Conservation (phyloP, 2,797 vertebrate genomes). For the Eulemur albifrons region DNA sequence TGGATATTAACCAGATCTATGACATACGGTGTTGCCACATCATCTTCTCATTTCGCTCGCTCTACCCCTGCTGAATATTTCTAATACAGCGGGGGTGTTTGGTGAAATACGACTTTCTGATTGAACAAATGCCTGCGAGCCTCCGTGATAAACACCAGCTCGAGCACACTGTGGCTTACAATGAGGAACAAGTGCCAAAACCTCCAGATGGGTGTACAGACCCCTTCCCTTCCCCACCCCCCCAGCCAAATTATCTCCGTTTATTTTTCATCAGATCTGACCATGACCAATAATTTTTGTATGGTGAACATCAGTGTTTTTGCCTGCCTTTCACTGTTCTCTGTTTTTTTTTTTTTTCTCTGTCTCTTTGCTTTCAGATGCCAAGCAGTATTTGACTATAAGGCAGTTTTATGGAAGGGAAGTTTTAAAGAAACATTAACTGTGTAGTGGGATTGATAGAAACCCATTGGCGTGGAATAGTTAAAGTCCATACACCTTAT, state of each 20-base stretch:
- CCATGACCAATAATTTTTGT: slow-evolving; percentile 19
- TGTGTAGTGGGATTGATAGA: neutral
- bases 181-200: neutral
- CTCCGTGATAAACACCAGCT: neutral
- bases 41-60: neutral
- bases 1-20: slow-evolving; percentile 65
- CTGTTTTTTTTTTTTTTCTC: neutral
- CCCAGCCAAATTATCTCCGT: neutral
- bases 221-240: accelerated
- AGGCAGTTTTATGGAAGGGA: slow-evolving; percentile 31
- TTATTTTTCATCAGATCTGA: slow-evolving; percentile 55
- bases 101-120: slow-evolving; percentile 70
- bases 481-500: slow-evolving; percentile 45
- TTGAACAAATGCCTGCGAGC: neutral
- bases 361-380: neutral
- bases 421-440: slow-evolving; percentile 48
- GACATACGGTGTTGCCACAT: slow-evolving; percentile 14
- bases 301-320: neutral
- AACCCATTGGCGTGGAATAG: slow-evolving; percentile 15
- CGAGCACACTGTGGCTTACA: neutral
- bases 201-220: neutral
- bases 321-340: neutral
- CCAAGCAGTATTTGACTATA: neutral
- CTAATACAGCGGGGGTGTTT: slow-evolving; percentile 71
- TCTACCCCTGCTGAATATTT: neutral